phyloP scores from a whole-genome alignment of 2,113 vertebrate species.

The Chiloscyllium plagiosum region DNA sequence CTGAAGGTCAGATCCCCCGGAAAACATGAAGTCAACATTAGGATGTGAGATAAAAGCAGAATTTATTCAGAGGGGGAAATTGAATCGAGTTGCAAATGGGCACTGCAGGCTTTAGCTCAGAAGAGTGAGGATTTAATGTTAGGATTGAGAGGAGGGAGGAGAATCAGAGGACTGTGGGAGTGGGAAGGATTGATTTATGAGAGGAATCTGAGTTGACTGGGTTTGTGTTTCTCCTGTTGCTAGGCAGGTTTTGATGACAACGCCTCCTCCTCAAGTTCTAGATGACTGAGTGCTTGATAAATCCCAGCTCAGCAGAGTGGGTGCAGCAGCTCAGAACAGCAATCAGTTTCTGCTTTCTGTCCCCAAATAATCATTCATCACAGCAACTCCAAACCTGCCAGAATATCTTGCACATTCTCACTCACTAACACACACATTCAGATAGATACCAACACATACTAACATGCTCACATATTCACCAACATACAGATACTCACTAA shows the following conservation, averaged over 20 bases:
- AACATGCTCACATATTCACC: too few species aligned
- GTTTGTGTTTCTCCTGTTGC: neutral
- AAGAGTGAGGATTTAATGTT: neutral
- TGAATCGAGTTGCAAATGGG: neutral
- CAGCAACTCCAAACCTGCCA: neutral
- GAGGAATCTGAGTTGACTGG: too few species aligned
- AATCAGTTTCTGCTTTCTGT: neutral
- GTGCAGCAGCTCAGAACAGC: neutral
- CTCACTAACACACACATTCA: too few species aligned
- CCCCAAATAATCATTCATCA: neutral
- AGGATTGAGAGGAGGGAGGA: neutral
- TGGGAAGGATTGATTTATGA: neutral
- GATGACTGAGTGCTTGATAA: neutral
- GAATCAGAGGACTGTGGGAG: neutral
- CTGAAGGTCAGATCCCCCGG: neutral
- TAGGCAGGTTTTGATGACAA: neutral
- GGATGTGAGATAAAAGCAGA: neutral
- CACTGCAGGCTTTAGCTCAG: neutral
- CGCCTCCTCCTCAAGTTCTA: neutral
- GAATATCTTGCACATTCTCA: neutral
- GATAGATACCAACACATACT: too few species aligned
- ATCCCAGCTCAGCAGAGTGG: neutral
- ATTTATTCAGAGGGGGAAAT: neutral
- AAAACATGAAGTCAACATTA: neutral
- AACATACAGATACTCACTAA: too few species aligned